phyloP scores from a whole-genome alignment of 2,888 invertebrate genomes.

The Boloria euphrosyne region DNA sequence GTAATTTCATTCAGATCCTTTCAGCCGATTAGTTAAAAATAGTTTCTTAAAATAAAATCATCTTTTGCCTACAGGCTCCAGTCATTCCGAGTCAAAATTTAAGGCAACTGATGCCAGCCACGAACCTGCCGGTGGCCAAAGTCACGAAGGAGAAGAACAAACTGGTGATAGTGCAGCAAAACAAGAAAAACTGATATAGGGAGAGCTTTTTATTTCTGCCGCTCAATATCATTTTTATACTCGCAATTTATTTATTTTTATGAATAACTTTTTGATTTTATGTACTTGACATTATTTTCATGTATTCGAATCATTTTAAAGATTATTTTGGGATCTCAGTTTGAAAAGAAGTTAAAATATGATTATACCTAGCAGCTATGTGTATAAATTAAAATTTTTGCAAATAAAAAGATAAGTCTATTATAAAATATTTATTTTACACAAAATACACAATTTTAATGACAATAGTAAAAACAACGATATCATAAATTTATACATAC shows the following conservation, averaged over 20 bases:
- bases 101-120: slow-evolving; percentile 85
- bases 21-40: not conserved
- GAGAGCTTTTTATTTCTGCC: slow-evolving; percentile 34
- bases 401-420: not conserved
- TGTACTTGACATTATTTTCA: not conserved
- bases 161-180: slow-evolving; percentile 89
- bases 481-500: not conserved
- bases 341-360: too few species aligned
- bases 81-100: slow-evolving; percentile 86
- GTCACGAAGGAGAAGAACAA: slow-evolving; percentile 93
- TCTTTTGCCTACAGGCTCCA: slow-evolving; percentile 63
- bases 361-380: too few species aligned
- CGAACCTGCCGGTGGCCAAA: slow-evolving; percentile 86
- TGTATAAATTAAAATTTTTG: too few species aligned
- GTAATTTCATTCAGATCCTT: too few species aligned
- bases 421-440: not conserved
- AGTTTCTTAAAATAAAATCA: not conserved
- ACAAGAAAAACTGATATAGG: slow-evolving; percentile 71
- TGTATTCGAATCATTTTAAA: not conserved
- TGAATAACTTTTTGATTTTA: slow-evolving; percentile 9
- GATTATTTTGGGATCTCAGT: not conserved
- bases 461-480: slow-evolving; percentile 7
- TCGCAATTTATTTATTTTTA: slow-evolving; percentile 29
- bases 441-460: slow-evolving; percentile 1
- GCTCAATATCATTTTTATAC: slow-evolving; percentile 32